Evolutionary conservation across 2,888 invertebrate species (phyloP).

Genomic region (Elegia similella): DNA sequence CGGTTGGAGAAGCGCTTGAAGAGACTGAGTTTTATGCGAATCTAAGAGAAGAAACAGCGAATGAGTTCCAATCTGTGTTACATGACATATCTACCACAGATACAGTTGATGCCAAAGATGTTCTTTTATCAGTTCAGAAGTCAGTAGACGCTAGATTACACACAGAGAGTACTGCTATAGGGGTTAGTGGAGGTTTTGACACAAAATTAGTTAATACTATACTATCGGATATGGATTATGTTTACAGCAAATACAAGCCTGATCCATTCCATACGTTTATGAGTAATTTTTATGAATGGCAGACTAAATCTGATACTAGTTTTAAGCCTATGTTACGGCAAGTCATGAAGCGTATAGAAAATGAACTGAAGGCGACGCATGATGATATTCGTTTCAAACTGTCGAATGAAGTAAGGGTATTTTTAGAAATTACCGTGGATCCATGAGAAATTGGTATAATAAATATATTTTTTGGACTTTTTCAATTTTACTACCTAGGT

Average conservation of each 20-base stretch:
- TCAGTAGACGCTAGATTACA: conserved; percentile 43
- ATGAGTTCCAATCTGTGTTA: conserved; percentile 40
- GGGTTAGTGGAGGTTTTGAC: conserved; percentile 39
- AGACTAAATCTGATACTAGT: conserved; percentile 26
- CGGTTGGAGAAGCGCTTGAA: conserved; percentile 25
- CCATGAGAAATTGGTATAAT: conserved; percentile 28
- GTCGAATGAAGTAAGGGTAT: conserved; percentile 50
- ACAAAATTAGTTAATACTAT: conserved; percentile 49
- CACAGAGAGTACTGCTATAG: conserved; percentile 26
- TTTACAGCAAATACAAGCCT: conserved; percentile 41
- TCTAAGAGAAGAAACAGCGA: conserved; percentile 31
- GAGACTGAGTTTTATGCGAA: conserved; percentile 33
- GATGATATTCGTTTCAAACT: conserved; percentile 46
- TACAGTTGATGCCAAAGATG: conserved; percentile 43
- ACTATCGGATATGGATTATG: conserved; percentile 61
- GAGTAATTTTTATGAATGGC: conserved; percentile 41
- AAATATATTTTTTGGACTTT: background rate
- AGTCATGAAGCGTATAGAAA: conserved; percentile 39
- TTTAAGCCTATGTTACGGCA: conserved; percentile 34
- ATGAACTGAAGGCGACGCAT: conserved; percentile 31
- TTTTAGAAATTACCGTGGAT: conserved; percentile 55
- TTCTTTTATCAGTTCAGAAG: conserved; percentile 43
- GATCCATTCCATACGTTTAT: conserved; percentile 49
- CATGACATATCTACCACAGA: conserved; percentile 55
- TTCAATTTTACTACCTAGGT: too few species aligned